A percentile compares a stretch with the other conserved stretches of the same genome.
These are phyloP conservation scores for Crotalus helleri DNA, from an alignment of 2,113 vertebrate genomes.

Conservation along the genomic window DNA sequence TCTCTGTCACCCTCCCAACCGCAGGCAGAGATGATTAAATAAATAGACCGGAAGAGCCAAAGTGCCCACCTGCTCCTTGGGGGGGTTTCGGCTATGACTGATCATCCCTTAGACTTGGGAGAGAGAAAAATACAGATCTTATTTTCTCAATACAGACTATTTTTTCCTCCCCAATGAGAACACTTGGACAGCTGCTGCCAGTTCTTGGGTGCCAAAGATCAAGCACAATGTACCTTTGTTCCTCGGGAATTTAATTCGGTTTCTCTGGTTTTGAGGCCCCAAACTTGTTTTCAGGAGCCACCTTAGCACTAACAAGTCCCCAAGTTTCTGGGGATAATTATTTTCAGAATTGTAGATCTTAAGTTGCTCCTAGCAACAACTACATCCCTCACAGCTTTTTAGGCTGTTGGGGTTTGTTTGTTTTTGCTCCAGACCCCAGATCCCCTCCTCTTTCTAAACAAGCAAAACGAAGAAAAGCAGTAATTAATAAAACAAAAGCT, in stretches of 20 bases:
- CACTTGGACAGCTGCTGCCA: neutral
- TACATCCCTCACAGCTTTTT: neutral
- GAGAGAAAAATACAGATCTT: neutral
- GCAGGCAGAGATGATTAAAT: neutral
- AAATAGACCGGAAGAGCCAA: neutral
- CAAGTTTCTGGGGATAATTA: neutral
- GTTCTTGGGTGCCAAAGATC: neutral
- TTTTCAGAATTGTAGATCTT: neutral
- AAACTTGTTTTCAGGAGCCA: neutral
- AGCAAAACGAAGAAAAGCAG: neutral
- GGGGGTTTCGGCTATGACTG: neutral
- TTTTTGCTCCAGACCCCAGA: neutral
- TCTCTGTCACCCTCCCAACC: neutral
- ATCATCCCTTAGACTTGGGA: neutral
- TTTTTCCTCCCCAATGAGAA: neutral
- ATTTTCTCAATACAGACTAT: neutral
- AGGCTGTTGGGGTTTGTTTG: neutral
- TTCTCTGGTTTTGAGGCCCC: neutral
- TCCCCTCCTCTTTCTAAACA: neutral
- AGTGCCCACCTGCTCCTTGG: neutral
- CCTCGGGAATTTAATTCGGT: neutral
- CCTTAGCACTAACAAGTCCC: neutral
- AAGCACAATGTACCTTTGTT: neutral
- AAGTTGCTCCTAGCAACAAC: conserved; percentile 5
- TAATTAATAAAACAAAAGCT: neutral